Conservation (phyloP, 2,888 invertebrate species). For the Lysandra coridon region DNA sequence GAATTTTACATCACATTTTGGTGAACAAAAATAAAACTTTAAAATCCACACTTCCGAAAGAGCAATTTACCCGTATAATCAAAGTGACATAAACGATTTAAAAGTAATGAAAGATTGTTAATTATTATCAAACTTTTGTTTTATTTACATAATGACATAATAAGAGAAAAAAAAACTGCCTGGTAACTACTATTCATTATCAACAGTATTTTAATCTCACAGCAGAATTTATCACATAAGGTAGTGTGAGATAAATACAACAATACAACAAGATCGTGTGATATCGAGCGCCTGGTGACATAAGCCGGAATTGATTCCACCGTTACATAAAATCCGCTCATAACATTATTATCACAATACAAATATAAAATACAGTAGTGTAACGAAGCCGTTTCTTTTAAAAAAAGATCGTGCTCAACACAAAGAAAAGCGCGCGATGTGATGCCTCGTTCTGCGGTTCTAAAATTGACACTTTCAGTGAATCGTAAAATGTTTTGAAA, state of each 20-base stretch:
- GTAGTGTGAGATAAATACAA: slow-evolving; percentile 3
- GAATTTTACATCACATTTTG: too few relatives aligned
- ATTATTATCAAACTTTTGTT: too few relatives aligned
- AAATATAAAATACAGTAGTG: neutral
- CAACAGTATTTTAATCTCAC: neutral
- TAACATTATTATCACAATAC: slow-evolving; percentile 2
- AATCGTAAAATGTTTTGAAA: too few relatives aligned
- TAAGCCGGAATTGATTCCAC: slow-evolving; percentile 12
- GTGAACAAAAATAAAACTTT: too few relatives aligned
- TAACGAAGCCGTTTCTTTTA: neutral
- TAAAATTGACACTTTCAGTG: too few relatives aligned
- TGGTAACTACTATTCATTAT: neutral
- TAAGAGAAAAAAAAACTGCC: neutral
- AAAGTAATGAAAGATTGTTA: too few relatives aligned
- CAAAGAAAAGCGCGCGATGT: too few relatives aligned
- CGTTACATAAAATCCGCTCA: slow-evolving; percentile 28
- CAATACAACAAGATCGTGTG: slow-evolving; percentile 16
- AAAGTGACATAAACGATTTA: too few relatives aligned
- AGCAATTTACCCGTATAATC: too few relatives aligned
- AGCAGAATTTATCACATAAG: neutral
- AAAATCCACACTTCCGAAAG: too few relatives aligned
- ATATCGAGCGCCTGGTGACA: slow-evolving; percentile 3
- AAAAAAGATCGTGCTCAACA: too few relatives aligned
- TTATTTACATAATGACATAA: neutral
- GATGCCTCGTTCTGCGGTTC: too few relatives aligned